phyloP scores from a whole-genome alignment of 2,113 vertebrate species.

The Stigmatopora nigra region DNA sequence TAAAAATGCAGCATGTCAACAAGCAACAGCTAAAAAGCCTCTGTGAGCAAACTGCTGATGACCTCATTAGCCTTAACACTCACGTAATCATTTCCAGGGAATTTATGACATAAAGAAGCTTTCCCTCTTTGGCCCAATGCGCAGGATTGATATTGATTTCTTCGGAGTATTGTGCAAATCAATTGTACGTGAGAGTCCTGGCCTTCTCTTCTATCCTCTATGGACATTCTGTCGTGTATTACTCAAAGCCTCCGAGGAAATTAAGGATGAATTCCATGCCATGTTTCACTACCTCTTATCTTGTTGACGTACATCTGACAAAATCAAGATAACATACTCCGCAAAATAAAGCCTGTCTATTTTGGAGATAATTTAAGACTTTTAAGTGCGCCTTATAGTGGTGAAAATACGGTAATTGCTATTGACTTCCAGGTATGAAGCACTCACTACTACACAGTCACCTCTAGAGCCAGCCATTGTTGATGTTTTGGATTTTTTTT shows the following conservation, averaged over 20 bases:
- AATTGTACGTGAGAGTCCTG: constrained; percentile 2
- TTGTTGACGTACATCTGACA: background rate
- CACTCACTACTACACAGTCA: too few relatives aligned
- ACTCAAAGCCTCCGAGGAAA: constrained; percentile 38
- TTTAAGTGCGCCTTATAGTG: too few relatives aligned
- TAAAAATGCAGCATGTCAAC: background rate
- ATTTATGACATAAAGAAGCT: background rate
- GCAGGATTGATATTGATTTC: background rate
- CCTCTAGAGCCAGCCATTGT: too few relatives aligned
- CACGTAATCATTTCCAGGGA: background rate
- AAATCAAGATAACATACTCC: background rate
- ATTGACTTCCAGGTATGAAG: too few relatives aligned
- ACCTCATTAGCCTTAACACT: constrained; percentile 26
- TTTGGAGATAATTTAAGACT: too few relatives aligned
- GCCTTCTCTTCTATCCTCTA: constrained; percentile 10
- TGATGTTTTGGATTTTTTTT: too few relatives aligned
- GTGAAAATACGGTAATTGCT: too few relatives aligned
- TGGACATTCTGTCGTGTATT: background rate
- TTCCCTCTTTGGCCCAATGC: background rate
- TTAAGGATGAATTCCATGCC: constrained; percentile 10
- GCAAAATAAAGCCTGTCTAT: background rate
- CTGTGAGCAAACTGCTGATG: constrained; percentile 32
- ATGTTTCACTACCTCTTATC: background rate
- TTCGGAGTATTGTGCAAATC: constrained; percentile 25
- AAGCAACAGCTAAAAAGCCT: background rate